phyloP scores from a whole-genome alignment of 2,888 invertebrate species.

The Lithophane socia region DNA sequence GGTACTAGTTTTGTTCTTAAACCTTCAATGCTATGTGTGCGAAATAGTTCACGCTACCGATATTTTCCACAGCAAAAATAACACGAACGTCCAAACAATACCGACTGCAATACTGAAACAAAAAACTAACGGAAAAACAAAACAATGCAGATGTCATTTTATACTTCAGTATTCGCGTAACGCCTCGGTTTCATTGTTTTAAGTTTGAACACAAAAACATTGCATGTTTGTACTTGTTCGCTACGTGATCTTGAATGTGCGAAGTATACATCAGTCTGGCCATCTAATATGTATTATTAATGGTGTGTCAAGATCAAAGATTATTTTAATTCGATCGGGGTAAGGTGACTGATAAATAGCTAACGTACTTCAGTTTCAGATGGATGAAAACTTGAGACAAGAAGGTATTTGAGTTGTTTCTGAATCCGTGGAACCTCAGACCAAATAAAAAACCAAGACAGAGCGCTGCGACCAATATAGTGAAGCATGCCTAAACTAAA shows the following conservation, averaged over 20 bases:
- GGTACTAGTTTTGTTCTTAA: neutral
- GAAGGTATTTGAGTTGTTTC: no score
- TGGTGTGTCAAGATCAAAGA: no score
- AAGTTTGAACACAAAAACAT: conserved; percentile 32
- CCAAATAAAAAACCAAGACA: no score
- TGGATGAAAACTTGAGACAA: no score
- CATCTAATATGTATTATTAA: neutral
- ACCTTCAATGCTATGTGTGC: conserved; percentile 2
- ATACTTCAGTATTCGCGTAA: conserved; percentile 43
- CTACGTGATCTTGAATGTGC: conserved; percentile 21
- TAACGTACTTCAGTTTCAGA: no score
- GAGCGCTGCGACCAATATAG: no score
- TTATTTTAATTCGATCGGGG: no score
- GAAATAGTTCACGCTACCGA: conserved; percentile 14
- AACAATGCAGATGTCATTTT: conserved; percentile 53
- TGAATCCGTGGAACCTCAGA: no score
- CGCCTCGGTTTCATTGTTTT: conserved; percentile 45
- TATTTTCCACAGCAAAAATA: conserved; percentile 11
- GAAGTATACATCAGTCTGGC: neutral
- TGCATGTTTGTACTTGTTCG: conserved; percentile 1
- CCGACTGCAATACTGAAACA: conserved; percentile 34
- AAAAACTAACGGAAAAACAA: conserved; percentile 52
- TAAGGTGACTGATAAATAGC: no score
- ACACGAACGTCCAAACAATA: conserved; percentile 37
- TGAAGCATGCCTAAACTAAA: no score